phyloP scores from a whole-genome alignment of 2,113 vertebrate genomes.

The Pomatostomus ruficeps region DNA sequence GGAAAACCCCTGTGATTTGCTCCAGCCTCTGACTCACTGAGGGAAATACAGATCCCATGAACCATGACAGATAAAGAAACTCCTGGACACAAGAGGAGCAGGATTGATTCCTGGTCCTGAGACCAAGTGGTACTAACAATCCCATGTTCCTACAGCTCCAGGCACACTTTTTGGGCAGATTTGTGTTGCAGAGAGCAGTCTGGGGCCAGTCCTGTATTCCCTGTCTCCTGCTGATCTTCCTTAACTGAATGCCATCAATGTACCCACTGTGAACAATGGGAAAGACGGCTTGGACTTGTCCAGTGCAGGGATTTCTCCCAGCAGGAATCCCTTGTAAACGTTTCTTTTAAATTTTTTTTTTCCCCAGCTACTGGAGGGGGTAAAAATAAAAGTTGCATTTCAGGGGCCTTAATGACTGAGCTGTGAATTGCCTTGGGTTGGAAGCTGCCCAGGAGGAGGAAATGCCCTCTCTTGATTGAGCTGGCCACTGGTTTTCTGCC shows the following conservation, averaged over 20 bases:
- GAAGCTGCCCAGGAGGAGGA: not conserved
- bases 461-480: not conserved
- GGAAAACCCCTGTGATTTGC: not conserved
- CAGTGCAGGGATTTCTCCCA: not conserved
- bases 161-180: not conserved
- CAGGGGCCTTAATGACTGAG: not conserved
- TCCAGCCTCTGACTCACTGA: not conserved
- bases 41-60: not conserved
- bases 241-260: not conserved
- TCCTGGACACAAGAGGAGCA: not conserved
- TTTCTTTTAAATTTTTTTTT: not conserved
- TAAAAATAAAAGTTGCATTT: not conserved
- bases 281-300: not conserved
- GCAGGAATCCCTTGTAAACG: not conserved
- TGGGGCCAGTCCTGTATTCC: not conserved
- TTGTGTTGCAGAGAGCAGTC: not conserved
- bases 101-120: not conserved
- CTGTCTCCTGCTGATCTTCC: not conserved
- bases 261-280: not conserved
- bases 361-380: not conserved
- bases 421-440: not conserved
- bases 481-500: not conserved
- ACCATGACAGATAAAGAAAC: not conserved
- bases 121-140: not conserved
- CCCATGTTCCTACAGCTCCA: not conserved